Conservation (phyloP, 2,888 invertebrate genomes). For the Drosophila formosana region DNA sequence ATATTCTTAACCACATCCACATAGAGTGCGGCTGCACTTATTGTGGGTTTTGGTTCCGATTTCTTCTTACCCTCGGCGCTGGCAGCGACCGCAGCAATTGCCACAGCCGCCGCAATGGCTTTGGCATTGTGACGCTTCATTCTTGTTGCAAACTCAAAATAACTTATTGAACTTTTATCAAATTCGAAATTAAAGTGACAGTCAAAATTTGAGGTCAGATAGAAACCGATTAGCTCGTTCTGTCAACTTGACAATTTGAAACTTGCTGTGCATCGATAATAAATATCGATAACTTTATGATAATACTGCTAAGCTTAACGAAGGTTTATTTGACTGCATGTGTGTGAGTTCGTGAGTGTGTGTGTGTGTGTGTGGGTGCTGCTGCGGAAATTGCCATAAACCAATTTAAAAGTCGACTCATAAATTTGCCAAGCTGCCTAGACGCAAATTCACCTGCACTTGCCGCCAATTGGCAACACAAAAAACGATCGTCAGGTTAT, state of each 20-base stretch:
- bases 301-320: not conserved
- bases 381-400: constrained; percentile 65
- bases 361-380: constrained; percentile 30
- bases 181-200: not conserved
- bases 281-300: constrained; percentile 27
- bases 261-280: not conserved
- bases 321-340: constrained; percentile 1
- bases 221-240: not conserved
- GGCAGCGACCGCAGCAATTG: constrained; percentile 31
- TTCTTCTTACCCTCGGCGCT: constrained; percentile 27
- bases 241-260: constrained; percentile 1
- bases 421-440: constrained; percentile 59
- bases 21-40: constrained; percentile 38
- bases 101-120: constrained; percentile 42
- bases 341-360: constrained; percentile 10
- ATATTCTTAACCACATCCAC: constrained; percentile 68
- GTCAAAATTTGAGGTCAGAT: no score
- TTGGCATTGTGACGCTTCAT: constrained; percentile 62
- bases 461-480: constrained; percentile 43
- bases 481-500: constrained; percentile 55
- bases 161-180: no score
- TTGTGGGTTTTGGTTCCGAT: constrained; percentile 11
- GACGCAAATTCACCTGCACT: constrained; percentile 66
- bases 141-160: not conserved
- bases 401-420: constrained; percentile 69